Conservation (phyloP, 2,113 vertebrate species). For the Tapirus terrestris region DNA sequence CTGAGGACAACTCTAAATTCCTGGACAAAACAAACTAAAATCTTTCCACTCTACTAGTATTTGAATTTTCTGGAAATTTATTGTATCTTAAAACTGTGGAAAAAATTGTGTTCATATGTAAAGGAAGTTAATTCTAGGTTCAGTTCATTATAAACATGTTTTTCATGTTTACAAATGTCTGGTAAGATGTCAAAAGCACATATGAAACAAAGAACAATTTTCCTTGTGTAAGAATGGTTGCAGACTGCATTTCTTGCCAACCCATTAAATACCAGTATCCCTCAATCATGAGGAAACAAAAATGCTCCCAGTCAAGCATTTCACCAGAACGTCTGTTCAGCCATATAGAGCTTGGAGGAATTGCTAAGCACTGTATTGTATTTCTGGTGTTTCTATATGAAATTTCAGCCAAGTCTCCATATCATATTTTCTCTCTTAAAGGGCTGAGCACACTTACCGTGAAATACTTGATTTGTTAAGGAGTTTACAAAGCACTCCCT, state of each 20-base stretch:
- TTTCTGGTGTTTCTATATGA: background rate
- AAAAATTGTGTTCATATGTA: background rate
- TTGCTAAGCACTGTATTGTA: background rate
- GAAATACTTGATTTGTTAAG: background rate
- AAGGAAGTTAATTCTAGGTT: background rate
- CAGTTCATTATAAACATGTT: background rate
- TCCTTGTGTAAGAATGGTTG: background rate
- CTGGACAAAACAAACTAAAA: slow-evolving; percentile 9
- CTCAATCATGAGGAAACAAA: background rate
- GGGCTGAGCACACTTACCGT: background rate
- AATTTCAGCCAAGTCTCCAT: background rate
- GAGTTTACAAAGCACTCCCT: background rate
- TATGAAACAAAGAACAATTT: background rate
- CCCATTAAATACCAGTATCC: background rate
- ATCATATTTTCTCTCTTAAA: background rate
- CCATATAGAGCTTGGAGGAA: background rate
- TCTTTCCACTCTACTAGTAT: background rate
- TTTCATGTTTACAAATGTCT: background rate
- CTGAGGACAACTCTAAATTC: background rate
- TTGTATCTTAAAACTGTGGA: background rate
- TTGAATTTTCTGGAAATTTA: background rate
- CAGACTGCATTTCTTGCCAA: background rate
- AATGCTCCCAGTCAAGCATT: background rate
- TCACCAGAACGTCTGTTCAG: background rate
- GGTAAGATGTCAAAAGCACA: background rate